Percentiles rank a stretch among this genome's conserved stretches.
Evolutionary conservation across 2,113 vertebrate genomes (phyloP).

Genomic region (Dipodomys spectabilis): DNA sequence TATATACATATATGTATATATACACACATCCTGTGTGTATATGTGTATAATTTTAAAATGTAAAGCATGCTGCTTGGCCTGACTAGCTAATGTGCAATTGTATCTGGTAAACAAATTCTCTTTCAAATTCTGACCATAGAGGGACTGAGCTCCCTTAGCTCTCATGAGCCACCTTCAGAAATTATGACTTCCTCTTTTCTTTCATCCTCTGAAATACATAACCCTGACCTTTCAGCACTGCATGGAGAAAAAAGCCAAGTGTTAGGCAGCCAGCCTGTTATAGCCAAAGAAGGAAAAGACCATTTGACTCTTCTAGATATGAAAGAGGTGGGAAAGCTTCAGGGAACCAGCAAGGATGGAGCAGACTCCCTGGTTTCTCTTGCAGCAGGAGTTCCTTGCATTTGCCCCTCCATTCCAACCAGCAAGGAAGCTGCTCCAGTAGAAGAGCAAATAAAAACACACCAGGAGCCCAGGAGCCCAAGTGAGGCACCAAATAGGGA

Average conservation of each 20-base stretch:
- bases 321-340: constrained; percentile 36
- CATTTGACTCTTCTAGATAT: constrained; percentile 78
- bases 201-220: constrained; percentile 72
- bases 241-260: constrained; percentile 78
- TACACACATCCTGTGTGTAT: constrained; percentile 1
- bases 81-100: constrained; percentile 64
- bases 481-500: neutral
- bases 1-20: neutral
- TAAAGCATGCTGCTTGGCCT: constrained; percentile 82
- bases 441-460: constrained; percentile 47
- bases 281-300: constrained; percentile 84
- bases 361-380: neutral
- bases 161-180: constrained; percentile 65
- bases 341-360: constrained; percentile 4
- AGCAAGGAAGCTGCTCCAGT: constrained; percentile 30
- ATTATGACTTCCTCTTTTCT: constrained; percentile 69
- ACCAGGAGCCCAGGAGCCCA: constrained; percentile 49
- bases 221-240: constrained; percentile 72
- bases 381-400: constrained; percentile 14
- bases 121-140: constrained; percentile 66
- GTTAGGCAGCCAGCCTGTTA: constrained; percentile 40
- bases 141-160: constrained; percentile 49
- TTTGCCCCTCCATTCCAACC: neutral
- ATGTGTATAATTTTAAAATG: constrained; percentile 31
- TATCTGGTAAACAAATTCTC: constrained; percentile 72